Conservation (phyloP, 64 coral and sea anemone species). For the Catalaphyllia jardinei region DNA sequence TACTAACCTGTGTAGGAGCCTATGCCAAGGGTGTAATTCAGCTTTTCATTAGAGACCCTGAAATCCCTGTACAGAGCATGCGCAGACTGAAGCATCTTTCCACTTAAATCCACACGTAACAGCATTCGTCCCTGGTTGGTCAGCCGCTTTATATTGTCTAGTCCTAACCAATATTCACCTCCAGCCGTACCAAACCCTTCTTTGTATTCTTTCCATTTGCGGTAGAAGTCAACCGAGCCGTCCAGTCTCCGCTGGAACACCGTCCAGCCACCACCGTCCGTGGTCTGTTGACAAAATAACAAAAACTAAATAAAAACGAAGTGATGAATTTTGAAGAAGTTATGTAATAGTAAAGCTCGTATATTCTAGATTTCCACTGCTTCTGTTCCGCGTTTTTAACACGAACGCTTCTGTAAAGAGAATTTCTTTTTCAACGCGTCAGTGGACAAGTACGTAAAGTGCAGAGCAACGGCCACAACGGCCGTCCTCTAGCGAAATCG, state of each 20-base stretch:
- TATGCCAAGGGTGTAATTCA: constrained; percentile 32
- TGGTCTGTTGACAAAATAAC: background rate
- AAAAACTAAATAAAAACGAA: background rate
- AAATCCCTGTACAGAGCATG: constrained; percentile 40
- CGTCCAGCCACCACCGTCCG: constrained; percentile 49
- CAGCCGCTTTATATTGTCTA: constrained; percentile 44
- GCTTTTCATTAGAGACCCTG: constrained; percentile 14
- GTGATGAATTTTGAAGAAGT: background rate
- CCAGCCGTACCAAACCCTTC: constrained; percentile 44
- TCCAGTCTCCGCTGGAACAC: constrained; percentile 48
- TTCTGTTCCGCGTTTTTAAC: no score
- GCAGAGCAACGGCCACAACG: no score
- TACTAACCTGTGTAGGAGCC: constrained; percentile 6
- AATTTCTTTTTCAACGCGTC: no score
- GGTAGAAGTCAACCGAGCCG: constrained; percentile 38
- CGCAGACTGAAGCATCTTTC: background rate
- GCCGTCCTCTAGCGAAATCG: no score
- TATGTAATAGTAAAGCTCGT: background rate
- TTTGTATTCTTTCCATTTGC: constrained; percentile 50
- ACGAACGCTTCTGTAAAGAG: no score
- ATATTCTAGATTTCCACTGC: no score
- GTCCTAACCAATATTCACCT: constrained; percentile 52
- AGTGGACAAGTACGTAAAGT: no score
- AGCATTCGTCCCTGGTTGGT: background rate
- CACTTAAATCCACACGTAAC: constrained; percentile 40